Conservation (phyloP, 2,113 vertebrate genomes). For the Romanogobio albipinnatus region DNA sequence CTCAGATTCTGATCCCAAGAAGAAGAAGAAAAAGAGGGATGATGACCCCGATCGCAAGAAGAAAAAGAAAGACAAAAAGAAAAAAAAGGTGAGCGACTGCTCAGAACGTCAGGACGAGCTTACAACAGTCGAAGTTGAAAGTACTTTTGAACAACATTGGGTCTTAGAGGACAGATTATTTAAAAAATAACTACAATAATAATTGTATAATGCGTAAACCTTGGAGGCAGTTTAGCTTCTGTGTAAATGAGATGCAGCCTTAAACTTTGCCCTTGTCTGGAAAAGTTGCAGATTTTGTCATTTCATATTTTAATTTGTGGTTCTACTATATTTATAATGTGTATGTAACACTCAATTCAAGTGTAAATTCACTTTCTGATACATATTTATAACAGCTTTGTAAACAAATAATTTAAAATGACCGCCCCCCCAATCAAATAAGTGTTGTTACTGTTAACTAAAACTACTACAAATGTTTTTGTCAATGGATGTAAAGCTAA, state of each 20-base stretch:
- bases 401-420: no score
- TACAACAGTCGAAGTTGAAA: neutral
- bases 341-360: no score
- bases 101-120: neutral
- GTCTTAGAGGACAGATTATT: neutral
- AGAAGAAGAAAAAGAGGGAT: slow-evolving; percentile 98
- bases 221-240: neutral
- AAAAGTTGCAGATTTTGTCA: no score
- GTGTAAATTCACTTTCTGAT: no score
- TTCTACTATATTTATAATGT: no score
- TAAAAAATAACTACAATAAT: neutral
- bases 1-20: slow-evolving; percentile 97
- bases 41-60: slow-evolving; percentile 95
- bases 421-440: no score
- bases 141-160: neutral
- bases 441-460: no score
- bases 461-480: no score
- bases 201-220: neutral
- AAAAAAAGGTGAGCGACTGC: slow-evolving; percentile 86
- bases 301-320: no score
- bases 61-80: slow-evolving; percentile 99
- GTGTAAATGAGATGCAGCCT: neutral
- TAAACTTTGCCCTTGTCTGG: neutral
- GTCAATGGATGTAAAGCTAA: no score
- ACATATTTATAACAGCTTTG: no score